A percentile compares a stretch with the other conserved stretches of the same genome.
Evolutionary conservation across 2,888 invertebrate genomes (phyloP).

Genomic region (Ectemnius continuus): DNA sequence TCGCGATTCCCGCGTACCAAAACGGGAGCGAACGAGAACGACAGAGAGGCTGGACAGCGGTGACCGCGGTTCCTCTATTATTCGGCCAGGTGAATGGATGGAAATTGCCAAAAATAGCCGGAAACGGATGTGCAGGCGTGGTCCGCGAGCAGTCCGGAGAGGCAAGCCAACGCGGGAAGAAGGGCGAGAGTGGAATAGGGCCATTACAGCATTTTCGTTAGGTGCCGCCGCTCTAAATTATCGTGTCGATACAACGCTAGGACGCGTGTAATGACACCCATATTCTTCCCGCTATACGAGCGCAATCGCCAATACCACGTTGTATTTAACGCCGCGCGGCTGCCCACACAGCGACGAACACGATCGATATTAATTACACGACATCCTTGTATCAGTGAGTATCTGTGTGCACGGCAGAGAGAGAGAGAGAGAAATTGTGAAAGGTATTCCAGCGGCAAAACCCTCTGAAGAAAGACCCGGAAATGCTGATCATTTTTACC

Average conservation of each 20-base stretch:
- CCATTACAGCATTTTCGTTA: slow-evolving; percentile 53
- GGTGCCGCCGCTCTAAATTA: slow-evolving; percentile 48
- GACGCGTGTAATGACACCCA: slow-evolving; percentile 25
- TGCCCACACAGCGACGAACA: not conserved
- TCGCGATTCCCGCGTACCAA: too few species aligned
- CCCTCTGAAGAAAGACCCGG: too few species aligned
- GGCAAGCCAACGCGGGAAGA: slow-evolving; percentile 1
- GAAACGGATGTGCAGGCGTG: slow-evolving; percentile 61
- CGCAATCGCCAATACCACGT: slow-evolving; percentile 12
- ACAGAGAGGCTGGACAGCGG: slow-evolving; percentile 5
- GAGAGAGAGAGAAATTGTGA: too few species aligned
- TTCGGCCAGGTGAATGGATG: slow-evolving; percentile 59
- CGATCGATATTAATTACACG: slow-evolving; percentile 17
- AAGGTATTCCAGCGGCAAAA: too few species aligned
- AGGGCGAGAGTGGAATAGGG: slow-evolving; percentile 30
- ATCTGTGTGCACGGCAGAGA: not conserved
- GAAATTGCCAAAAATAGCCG: slow-evolving; percentile 71
- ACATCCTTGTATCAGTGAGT: not conserved
- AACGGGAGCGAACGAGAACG: too few species aligned
- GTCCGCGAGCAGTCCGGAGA: slow-evolving; percentile 26
- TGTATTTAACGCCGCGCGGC: too few species aligned
- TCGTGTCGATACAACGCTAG: slow-evolving; percentile 33
- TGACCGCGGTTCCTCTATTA: slow-evolving; percentile 44
- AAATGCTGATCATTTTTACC: too few species aligned
- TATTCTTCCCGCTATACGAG: slow-evolving; percentile 12